Evolutionary conservation across 1,140 invertebrate genomes (phyloP), one percentile per base, ranked within the genome.

Genomic region (Cecropterus lyciades): DNA sequence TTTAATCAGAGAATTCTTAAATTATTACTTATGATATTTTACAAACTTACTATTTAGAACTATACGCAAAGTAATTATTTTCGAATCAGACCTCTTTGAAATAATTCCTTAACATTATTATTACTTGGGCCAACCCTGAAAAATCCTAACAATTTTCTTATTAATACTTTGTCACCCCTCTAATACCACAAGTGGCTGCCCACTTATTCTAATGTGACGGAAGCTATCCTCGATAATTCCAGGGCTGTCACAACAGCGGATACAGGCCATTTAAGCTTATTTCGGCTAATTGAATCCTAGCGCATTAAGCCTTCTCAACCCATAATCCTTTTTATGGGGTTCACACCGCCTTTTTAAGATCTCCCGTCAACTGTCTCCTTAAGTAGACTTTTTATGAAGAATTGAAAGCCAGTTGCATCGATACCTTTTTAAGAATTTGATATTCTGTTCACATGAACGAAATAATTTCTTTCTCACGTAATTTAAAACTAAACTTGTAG

Each of bases 211-310:
- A 78, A 82, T 75, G 64, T 72, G 77, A 81, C 85, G 86, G 88
- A 91, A 91, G 84, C 79, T 72, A 72, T 48, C 72, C 55, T 65
- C 73, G 77, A 79, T 87, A 87, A 91, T 89, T 91, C 82, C 82
- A 84, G 63, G 79, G 83, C 84, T 89, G 87, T 91, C 88, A 89
- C 73, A 91, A 89, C 81, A 89, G 79, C 81, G 84, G 89, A 91
- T 89, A 88, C 76, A 73, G 59, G 65, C 80, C 75, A 89, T 84
- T 91, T 89, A 89, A 91, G 87, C 85, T 89, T 89, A 91, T 91
- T 91, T 83, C 87, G 66, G 74, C 79, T 89, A 91, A 91, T 91
- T 91, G 89, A 91, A 89, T 91, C 85, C 84, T 89, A 89, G 88
- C 78, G 85, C 73, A 88, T 88, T 89, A 89, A 87, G 71, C 71